Percentiles rank a stretch among this genome's conserved stretches.
phyloP scores from a whole-genome alignment of 2,888 invertebrate genomes.

The Rhopalosiphum nymphaeae region DNA sequence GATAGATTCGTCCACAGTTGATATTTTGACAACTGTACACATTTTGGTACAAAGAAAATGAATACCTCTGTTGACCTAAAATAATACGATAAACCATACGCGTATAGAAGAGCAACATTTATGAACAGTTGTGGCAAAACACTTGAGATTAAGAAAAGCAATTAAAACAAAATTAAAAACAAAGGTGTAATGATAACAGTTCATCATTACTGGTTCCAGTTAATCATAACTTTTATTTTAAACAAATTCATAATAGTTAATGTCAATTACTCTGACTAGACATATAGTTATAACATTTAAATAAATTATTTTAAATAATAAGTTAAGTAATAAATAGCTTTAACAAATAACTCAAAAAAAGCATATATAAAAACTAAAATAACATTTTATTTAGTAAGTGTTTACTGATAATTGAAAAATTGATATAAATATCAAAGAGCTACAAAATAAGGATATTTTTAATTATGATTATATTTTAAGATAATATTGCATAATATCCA shows the following conservation, averaged over 20 bases:
- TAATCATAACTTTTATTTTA: neutral
- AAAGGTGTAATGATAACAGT: neutral
- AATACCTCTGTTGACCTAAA: conserved; percentile 24
- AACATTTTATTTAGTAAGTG: neutral
- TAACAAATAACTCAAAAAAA: neutral
- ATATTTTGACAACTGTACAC: conserved; percentile 39
- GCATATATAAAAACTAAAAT: neutral
- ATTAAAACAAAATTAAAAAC: neutral
- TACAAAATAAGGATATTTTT: neutral
- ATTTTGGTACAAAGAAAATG: neutral
- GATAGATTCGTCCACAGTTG: conserved; percentile 69
- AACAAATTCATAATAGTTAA: neutral
- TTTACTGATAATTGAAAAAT: neutral
- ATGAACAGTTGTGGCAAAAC: neutral
- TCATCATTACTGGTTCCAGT: neutral
- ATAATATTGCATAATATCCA: neutral
- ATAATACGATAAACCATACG: conserved; percentile 29
- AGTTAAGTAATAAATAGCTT: neutral
- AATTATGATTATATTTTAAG: neutral
- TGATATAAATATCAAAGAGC: neutral
- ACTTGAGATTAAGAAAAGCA: neutral
- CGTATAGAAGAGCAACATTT: neutral
- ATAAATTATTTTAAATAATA: neutral
- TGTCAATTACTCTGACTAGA: neutral
- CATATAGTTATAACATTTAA: neutral